phyloP scores from a whole-genome alignment of 2,797 vertebrate genomes.

The Fratercula arctica region DNA sequence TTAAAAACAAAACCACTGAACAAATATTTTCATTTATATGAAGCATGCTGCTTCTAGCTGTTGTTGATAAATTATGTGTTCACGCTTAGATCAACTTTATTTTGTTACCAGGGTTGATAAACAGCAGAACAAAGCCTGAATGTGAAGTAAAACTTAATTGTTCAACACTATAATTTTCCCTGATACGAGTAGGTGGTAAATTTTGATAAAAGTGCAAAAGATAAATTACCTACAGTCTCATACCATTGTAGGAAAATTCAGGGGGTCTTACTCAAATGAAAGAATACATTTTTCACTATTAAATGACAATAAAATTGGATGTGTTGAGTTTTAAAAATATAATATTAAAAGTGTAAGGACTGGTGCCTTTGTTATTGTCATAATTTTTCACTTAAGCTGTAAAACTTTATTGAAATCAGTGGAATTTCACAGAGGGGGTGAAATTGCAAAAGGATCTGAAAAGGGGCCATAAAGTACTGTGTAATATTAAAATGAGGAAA shows the following conservation, averaged over 20 bases:
- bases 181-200: background rate
- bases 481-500: background rate
- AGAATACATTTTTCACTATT: background rate
- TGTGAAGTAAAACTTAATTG: background rate
- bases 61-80: background rate
- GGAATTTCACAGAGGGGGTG: accelerated
- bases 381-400: background rate
- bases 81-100: background rate
- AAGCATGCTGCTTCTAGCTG: background rate
- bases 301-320: background rate
- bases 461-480: background rate
- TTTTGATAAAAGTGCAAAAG: background rate
- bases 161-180: background rate
- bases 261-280: background rate
- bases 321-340: background rate
- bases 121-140: background rate
- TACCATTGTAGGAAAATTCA: background rate
- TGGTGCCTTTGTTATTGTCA: background rate
- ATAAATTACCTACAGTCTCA: background rate
- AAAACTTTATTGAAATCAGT: background rate
- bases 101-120: background rate
- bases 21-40: background rate
- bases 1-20: background rate
- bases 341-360: background rate
- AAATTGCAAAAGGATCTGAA: background rate